Base-by-base conservation (phyloP, 2,113 vertebrate genomes). In the Microcebus griseorufus region DNA sequence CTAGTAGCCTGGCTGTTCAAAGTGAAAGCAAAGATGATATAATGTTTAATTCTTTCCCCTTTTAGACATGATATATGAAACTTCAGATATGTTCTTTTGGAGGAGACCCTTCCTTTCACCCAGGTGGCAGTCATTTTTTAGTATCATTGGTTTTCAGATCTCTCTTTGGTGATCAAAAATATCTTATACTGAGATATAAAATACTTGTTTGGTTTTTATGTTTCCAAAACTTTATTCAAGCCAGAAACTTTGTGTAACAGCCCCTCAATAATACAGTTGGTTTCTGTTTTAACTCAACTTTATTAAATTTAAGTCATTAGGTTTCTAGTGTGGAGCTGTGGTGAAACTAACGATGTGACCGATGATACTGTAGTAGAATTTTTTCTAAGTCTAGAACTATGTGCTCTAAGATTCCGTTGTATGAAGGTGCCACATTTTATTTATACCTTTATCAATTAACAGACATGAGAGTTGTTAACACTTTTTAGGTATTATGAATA, bases 281-380 rank as follows among this genome's bases (percentile, higher is more conserved):
- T 70, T 89, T 70, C 16, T 83, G 6, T 91, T 78, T 94, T 86
- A 90, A 87, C 32, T 51, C 37, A 48, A 0, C 65, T 64, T 70
- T 42, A 45, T 94, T 86, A 65, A 87, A 72, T 94, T 82, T 75
- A 75, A 82, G 51, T 81, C 73, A 58, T 90, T 89, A 75, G 22
- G 16, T 89, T 96, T 96, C 60, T 29, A 37, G 20, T 86, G 39
- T 55, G 39, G 51, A 84, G 16, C 25, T 72, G 6, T 83, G 70
- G 23, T 88, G 34, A 80, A 67, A 22, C 45, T 89, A 65, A 29
- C 64, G 34, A 60, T 75, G 51, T 93, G 64, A 72, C 10, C 62
- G 48, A 92, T 60, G 64, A 55, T 92, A 37, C 4, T 12, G n/a
- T 60, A 48, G 25, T 86, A 32, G 60, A 80, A 81, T 94, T 94